Conservation (phyloP, 2,113 vertebrate species). For the Zapornia atra region DNA sequence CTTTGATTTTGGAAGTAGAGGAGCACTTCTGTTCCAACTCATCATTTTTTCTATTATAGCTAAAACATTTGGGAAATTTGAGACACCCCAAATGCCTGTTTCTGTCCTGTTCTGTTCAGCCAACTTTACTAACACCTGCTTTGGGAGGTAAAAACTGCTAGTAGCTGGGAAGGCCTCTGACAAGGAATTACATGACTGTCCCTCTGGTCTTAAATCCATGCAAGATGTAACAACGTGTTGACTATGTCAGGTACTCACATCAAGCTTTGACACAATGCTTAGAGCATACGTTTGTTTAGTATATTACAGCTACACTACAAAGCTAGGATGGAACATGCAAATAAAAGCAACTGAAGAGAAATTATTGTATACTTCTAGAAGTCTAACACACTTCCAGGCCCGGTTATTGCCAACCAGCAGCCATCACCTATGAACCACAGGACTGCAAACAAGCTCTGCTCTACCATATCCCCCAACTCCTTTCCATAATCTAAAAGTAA, state of each 20-base stretch:
- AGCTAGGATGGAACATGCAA: neutral
- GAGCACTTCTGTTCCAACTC: neutral
- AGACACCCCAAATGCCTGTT: fast-evolving
- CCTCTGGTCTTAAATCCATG: neutral
- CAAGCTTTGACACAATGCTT: neutral
- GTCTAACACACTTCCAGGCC: neutral
- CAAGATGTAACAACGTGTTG: neutral
- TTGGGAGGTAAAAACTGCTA: neutral
- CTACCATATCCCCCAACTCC: fast-evolving
- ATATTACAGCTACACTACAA: neutral
- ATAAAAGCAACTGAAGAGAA: neutral
- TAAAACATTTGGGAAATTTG: neutral
- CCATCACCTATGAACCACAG: neutral
- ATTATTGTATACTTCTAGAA: too few species aligned
- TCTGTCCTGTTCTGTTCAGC: neutral
- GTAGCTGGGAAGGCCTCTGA: neutral
- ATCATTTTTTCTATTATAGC: fast-evolving
- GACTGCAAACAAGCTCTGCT: neutral
- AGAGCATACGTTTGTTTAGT: neutral
- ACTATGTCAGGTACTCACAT: neutral
- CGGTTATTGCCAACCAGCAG: neutral
- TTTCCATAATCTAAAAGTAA: neutral
- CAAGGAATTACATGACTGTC: fast-evolving
- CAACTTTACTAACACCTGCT: neutral
- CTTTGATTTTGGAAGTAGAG: neutral